A percentile compares a stretch with the other conserved stretches of the same genome.
phyloP scores from a whole-genome alignment of 2,888 invertebrate species.

The Polyommatus iphigenia region DNA sequence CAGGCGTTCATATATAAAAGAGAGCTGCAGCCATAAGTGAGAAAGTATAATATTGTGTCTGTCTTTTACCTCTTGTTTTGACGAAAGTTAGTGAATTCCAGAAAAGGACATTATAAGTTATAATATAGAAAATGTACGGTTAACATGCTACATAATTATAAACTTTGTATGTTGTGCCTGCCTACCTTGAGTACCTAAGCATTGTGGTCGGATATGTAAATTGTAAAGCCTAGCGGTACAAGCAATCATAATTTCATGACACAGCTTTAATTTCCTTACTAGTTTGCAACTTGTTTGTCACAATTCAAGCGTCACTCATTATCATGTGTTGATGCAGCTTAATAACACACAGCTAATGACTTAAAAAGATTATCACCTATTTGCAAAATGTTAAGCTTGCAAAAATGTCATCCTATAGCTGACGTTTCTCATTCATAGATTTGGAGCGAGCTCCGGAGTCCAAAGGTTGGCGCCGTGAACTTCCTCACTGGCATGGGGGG shows the following conservation, averaged over 20 bases:
- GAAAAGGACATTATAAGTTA: too few relatives aligned
- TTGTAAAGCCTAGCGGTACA: neutral
- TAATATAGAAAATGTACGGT: too few relatives aligned
- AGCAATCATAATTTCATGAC: neutral
- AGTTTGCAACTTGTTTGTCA: too few relatives aligned
- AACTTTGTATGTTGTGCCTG: too few relatives aligned
- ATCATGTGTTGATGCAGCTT: neutral
- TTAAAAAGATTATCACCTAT: neutral
- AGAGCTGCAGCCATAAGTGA: neutral
- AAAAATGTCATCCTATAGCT: neutral
- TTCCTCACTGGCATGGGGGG: constrained; percentile 83
- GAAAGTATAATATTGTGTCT: too few relatives aligned
- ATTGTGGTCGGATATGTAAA: too few relatives aligned
- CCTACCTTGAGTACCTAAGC: too few relatives aligned
- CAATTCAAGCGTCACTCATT: neutral
- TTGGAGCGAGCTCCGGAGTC: constrained; percentile 79
- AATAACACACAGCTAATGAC: neutral
- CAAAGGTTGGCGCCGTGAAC: constrained; percentile 76
- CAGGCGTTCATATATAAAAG: neutral
- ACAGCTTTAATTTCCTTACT: neutral
- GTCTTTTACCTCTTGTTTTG: too few relatives aligned
- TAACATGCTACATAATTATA: too few relatives aligned
- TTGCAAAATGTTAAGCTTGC: neutral
- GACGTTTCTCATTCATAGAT: constrained; percentile 53
- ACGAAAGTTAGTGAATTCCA: too few relatives aligned